phyloP scores from a whole-genome alignment of 2,888 invertebrate species.

The Gasteruption jaculator region DNA sequence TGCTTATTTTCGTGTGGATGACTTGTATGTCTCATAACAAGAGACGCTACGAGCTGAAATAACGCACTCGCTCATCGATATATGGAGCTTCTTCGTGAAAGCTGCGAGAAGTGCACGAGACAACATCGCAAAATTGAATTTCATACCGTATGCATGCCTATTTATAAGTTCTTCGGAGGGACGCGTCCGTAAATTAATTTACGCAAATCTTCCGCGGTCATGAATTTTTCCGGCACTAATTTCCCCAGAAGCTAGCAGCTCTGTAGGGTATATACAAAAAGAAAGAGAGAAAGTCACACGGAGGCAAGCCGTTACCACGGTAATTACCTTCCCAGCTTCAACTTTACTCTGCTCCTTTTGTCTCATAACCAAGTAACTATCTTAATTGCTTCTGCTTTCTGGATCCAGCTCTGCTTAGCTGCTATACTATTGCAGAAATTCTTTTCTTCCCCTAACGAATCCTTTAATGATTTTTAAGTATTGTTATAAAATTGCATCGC shows the following conservation, averaged over 20 bases:
- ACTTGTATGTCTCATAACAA: too few species aligned
- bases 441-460: too few species aligned
- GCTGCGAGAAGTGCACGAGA: conserved; percentile 14
- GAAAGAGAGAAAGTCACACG: conserved; percentile 7
- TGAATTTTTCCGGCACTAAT: conserved; percentile 43
- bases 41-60: too few species aligned
- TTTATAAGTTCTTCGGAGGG: conserved; percentile 14
- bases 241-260: conserved; percentile 34
- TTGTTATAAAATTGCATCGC: too few species aligned
- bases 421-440: too few species aligned
- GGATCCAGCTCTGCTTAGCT: conserved; percentile 27
- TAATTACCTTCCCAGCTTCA: conserved; percentile 43
- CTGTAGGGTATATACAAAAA: conserved; percentile 20
- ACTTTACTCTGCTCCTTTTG: conserved; percentile 36
- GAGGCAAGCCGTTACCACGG: conserved; percentile 36
- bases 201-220: conserved; percentile 41
- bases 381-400: conserved; percentile 43
- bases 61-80: too few species aligned
- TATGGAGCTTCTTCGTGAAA: too few species aligned
- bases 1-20: too few species aligned
- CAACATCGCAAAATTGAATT: conserved; percentile 27
- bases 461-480: too few species aligned
- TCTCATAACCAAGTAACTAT: conserved; percentile 46
- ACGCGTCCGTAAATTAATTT: conserved; percentile 40
- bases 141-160: too few species aligned